Evolutionary conservation across 1,140 invertebrate species (phyloP).

Genomic region (Samia ricini): DNA sequence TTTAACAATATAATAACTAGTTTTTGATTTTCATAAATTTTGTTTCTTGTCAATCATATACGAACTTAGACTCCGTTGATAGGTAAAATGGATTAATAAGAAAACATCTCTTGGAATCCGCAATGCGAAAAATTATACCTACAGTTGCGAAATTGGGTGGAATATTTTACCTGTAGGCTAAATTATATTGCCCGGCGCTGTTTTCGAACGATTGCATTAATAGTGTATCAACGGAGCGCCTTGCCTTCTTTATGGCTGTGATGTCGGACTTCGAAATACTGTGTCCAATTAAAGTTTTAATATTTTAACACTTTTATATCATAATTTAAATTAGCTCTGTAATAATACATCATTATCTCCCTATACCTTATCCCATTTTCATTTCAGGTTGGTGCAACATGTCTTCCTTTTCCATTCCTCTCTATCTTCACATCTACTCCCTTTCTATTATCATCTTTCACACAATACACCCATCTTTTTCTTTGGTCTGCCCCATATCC

Average conservation of each 20-base stretch:
- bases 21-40: too few species aligned
- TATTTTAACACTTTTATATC: slow-evolving; percentile 49
- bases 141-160: slow-evolving; percentile 59
- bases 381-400: too few species aligned
- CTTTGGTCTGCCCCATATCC: too few species aligned
- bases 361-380: too few species aligned
- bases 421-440: too few species aligned
- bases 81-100: slow-evolving; percentile 51
- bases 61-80: neutral
- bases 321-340: slow-evolving; percentile 35
- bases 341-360: too few species aligned
- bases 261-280: slow-evolving; percentile 38
- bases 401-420: too few species aligned
- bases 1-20: too few species aligned
- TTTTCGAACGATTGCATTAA: slow-evolving; percentile 74
- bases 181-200: slow-evolving; percentile 67
- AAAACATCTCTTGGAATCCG: slow-evolving; percentile 62
- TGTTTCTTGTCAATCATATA: neutral
- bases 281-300: slow-evolving; percentile 64
- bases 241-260: slow-evolving; percentile 54
- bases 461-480: too few species aligned
- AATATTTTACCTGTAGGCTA: slow-evolving; percentile 71
- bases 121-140: slow-evolving; percentile 73
- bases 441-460: too few species aligned
- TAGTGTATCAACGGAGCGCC: slow-evolving; percentile 65